phyloP scores from a whole-genome alignment of 2,113 vertebrate genomes.

The Nicator chloris region DNA sequence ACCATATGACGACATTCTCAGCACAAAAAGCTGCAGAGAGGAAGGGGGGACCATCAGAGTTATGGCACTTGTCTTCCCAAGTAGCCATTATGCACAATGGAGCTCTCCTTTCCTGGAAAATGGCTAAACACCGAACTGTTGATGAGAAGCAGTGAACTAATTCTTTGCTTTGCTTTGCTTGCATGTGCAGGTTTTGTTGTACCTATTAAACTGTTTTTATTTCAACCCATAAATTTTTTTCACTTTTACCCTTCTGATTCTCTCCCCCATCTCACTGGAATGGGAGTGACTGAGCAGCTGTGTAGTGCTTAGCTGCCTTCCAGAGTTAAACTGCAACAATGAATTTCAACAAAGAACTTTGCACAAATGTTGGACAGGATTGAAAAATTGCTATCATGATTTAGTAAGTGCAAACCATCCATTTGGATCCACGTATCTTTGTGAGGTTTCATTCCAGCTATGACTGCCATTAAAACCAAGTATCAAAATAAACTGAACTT shows the following conservation, averaged over 20 bases:
- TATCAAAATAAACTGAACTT: background rate
- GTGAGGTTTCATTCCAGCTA: background rate
- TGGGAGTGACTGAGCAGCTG: background rate
- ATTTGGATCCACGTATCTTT: background rate
- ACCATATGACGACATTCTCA: background rate
- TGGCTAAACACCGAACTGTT: no score
- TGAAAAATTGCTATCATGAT: background rate
- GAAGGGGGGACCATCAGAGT: background rate
- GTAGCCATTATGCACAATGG: background rate
- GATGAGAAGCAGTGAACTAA: no score
- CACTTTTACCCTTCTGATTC: no score
- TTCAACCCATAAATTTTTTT: no score
- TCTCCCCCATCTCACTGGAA: background rate
- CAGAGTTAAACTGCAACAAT: background rate
- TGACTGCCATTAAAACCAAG: background rate
- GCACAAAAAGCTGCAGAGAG: background rate
- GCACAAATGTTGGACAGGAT: background rate
- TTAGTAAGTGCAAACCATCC: background rate
- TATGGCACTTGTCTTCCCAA: background rate
- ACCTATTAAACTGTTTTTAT: no score
- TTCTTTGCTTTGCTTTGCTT: no score
- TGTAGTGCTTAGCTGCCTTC: background rate
- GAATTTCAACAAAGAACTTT: background rate
- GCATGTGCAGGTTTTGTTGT: no score
- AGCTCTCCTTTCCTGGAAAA: no score